A percentile compares a stretch with the other conserved stretches of the same genome.
These are phyloP conservation scores for Hetaerina titia DNA, from an alignment of 2,888 invertebrate genomes.

Conservation along the genomic window DNA sequence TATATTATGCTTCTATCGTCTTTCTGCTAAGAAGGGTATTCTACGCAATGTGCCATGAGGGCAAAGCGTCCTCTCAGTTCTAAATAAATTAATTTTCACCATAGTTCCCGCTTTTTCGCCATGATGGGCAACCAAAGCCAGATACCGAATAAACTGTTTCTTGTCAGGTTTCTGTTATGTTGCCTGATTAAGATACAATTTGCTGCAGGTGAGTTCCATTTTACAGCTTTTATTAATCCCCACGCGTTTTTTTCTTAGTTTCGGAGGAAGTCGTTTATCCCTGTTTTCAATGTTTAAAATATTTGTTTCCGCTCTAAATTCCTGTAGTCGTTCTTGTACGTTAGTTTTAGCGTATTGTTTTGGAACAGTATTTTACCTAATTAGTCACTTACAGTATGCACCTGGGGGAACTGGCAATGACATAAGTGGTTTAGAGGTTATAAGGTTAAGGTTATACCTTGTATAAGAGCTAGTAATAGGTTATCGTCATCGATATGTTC, in stretches of 20 bases:
- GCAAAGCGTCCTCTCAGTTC: slow-evolving; percentile 9
- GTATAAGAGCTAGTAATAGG: too few species aligned
- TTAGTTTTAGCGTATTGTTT: too few species aligned
- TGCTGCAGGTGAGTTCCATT: slow-evolving; percentile 72
- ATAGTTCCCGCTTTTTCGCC: slow-evolving; percentile 72
- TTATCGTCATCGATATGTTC: too few species aligned
- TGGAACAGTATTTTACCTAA: too few species aligned
- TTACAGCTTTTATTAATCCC: not conserved
- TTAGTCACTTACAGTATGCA: too few species aligned
- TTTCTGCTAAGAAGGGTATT: not conserved
- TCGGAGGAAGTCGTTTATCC: not conserved
- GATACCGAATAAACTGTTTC: slow-evolving; percentile 73
- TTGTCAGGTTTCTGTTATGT: slow-evolving; percentile 73
- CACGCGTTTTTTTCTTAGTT: not conserved
- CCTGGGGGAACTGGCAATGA: too few species aligned
- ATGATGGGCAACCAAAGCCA: slow-evolving; percentile 75
- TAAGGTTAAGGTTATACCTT: too few species aligned
- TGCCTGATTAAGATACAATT: slow-evolving; percentile 72
- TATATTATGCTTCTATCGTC: not conserved
- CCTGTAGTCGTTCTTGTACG: too few species aligned
- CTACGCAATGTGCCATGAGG: not conserved
- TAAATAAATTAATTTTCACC: slow-evolving; percentile 43
- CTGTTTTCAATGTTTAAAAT: slow-evolving; percentile 71
- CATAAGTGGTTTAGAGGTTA: too few species aligned
- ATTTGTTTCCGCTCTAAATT: not conserved